A percentile compares a stretch with the other conserved stretches of the same genome.
Evolutionary conservation across 2,888 invertebrate genomes (phyloP).

Genomic region (Tromatobia lineatoria): DNA sequence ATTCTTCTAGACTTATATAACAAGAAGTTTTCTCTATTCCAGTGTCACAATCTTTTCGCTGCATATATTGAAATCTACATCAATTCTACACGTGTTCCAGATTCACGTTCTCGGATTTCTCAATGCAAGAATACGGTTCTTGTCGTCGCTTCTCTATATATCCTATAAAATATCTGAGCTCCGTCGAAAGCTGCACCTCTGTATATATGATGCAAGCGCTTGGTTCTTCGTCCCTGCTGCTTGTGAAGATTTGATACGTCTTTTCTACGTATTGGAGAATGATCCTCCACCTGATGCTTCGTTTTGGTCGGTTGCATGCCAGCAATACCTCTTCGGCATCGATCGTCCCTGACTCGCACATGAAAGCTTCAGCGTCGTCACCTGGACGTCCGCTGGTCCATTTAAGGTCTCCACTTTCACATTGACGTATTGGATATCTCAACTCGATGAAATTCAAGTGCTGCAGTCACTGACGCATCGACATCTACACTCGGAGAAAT

Average conservation of each 20-base stretch:
- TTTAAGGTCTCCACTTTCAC: slow-evolving; percentile 18
- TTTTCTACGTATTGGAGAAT: slow-evolving; percentile 4
- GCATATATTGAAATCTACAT: neutral
- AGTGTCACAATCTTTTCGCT: neutral
- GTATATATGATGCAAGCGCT: slow-evolving; percentile 35
- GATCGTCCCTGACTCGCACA: neutral
- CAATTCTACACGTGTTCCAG: slow-evolving; percentile 11
- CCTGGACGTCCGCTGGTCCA: slow-evolving; percentile 4
- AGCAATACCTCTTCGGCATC: neutral
- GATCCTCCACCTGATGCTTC: slow-evolving; percentile 23
- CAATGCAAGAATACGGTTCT: slow-evolving; percentile 23
- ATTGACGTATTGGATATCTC: slow-evolving; percentile 8
- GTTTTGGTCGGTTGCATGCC: neutral
- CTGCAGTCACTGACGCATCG: neutral
- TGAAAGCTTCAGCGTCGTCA: neutral
- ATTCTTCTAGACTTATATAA: neutral
- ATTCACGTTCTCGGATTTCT: slow-evolving; percentile 30
- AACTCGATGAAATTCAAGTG: slow-evolving; percentile 15
- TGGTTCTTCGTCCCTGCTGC: neutral
- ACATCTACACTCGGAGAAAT: neutral
- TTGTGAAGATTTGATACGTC: neutral
- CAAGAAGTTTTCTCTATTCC: neutral
- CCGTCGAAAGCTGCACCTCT: neutral
- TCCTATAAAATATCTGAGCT: slow-evolving; percentile 33
- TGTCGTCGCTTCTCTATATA: slow-evolving; percentile 15